A percentile compares a stretch with the other conserved stretches of the same genome.
Conservation (phyloP, 2,797 vertebrate species). For the Rhynchonycteris naso region DNA sequence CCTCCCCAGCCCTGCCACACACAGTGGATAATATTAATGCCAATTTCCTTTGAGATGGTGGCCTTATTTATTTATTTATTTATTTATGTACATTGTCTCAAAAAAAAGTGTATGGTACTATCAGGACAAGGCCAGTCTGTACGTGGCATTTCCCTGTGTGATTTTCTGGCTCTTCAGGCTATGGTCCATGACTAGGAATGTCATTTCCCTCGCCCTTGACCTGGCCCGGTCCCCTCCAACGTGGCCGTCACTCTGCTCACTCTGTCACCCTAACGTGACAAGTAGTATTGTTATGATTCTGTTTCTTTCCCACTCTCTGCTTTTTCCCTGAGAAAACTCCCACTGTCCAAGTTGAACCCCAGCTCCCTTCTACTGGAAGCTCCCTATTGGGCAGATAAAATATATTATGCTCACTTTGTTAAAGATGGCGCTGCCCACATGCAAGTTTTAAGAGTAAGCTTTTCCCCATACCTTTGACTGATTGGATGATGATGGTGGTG, state of each 20-base stretch:
- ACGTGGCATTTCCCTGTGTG: not conserved
- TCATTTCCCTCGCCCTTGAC: not conserved
- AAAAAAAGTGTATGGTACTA: slow-evolving; percentile 9
- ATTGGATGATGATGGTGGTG: too few relatives aligned
- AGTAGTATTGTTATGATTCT: not conserved
- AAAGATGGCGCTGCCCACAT: too few relatives aligned
- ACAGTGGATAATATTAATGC: not conserved
- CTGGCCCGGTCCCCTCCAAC: fast-evolving
- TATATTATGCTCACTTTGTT: too few relatives aligned
- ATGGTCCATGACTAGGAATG: not conserved
- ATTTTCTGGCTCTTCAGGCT: not conserved
- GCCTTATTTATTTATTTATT: slow-evolving; percentile 38
- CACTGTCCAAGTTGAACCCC: fast-evolving
- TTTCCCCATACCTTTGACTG: too few relatives aligned
- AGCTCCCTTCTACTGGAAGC: fast-evolving
- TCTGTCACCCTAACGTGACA: not conserved
- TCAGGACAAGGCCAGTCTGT: not conserved
- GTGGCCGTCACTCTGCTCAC: not conserved
- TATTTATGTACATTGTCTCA: slow-evolving; percentile 43
- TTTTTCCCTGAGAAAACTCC: not conserved
- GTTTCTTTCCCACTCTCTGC: not conserved
- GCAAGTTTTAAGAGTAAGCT: too few relatives aligned
- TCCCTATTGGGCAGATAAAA: too few relatives aligned
- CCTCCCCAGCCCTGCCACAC: not conserved
- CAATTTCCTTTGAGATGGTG: slow-evolving; percentile 55